A percentile compares a stretch with the other conserved stretches of the same genome.
These are phyloP conservation scores for Tympanoctomys barrerae DNA, from an alignment of 2,797 vertebrate species.

Conservation along the genomic window DNA sequence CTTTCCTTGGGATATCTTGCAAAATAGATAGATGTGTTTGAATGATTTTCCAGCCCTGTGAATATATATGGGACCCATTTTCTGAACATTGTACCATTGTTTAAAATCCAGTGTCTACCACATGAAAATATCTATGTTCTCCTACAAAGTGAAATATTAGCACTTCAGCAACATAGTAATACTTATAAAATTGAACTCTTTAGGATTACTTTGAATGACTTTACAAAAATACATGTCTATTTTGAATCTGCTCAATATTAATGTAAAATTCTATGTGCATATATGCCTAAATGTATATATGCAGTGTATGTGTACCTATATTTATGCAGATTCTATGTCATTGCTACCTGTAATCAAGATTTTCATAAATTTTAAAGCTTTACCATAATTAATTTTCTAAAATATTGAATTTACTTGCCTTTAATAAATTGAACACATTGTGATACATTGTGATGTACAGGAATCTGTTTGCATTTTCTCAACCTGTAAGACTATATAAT, in stretches of 20 bases:
- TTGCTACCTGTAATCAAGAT: not conserved
- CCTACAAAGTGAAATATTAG: not conserved
- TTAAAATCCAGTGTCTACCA: conserved; percentile 1
- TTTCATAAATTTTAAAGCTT: conserved; percentile 22
- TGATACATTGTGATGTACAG: not conserved
- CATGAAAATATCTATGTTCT: not conserved
- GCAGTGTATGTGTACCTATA: not conserved
- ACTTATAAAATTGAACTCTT: not conserved
- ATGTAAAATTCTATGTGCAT: not conserved
- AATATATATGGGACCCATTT: not conserved
- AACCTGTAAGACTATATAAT: not conserved
- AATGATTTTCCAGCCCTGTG: not conserved
- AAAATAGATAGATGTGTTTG: not conserved
- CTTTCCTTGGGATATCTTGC: not conserved
- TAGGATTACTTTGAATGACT: not conserved
- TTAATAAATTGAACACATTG: not conserved
- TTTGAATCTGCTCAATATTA: not conserved
- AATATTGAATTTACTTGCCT: not conserved
- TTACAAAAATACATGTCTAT: not conserved
- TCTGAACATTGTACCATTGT: not conserved
- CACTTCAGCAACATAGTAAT: not conserved
- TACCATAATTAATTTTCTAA: not conserved
- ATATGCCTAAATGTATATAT: not conserved
- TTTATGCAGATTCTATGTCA: not conserved
- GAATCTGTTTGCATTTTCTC: not conserved